Evolutionary conservation across 2,888 invertebrate genomes (phyloP).

Genomic region (Synergus itoensis): DNA sequence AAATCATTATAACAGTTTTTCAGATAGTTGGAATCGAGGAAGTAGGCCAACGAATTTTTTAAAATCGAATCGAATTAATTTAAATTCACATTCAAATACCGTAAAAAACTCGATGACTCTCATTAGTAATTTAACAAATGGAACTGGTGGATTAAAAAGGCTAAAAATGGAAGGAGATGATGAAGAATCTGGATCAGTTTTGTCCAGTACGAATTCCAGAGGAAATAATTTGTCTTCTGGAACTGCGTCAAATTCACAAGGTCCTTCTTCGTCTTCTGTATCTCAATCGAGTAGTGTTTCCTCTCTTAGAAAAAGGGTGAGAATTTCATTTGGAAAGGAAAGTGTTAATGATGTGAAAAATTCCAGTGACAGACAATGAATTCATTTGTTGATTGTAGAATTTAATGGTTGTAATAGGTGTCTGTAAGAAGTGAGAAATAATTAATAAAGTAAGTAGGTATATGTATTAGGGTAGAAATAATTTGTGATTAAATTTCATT

Average conservation of each 20-base stretch:
- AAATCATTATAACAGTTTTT: not conserved
- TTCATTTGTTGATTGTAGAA: not conserved
- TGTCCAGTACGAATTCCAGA: not conserved
- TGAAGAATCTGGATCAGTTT: conserved; percentile 1
- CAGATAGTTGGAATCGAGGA: conserved; percentile 12
- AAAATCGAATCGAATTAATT: not conserved
- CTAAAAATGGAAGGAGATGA: conserved; percentile 24
- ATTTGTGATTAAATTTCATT: not conserved
- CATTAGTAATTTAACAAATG: not conserved
- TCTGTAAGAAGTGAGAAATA: not conserved
- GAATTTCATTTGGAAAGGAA: conserved; percentile 11
- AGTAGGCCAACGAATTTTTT: not conserved
- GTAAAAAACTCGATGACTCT: conserved; percentile 1
- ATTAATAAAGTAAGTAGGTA: not conserved
- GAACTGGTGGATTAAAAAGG: conserved; percentile 1
- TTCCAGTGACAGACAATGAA: conserved; percentile 15
- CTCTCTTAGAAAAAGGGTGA: not conserved
- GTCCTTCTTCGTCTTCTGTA: not conserved
- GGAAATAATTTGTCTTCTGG: not conserved
- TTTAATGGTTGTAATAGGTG: not conserved
- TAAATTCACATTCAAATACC: conserved; percentile 5
- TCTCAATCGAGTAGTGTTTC: conserved; percentile 5
- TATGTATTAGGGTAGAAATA: not conserved
- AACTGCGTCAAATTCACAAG: not conserved
- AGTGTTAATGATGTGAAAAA: not conserved